Evolutionary conservation across 2,113 vertebrate species (phyloP), one percentile per base, ranked within the genome.

Genomic region (Mugil cephalus): DNA sequence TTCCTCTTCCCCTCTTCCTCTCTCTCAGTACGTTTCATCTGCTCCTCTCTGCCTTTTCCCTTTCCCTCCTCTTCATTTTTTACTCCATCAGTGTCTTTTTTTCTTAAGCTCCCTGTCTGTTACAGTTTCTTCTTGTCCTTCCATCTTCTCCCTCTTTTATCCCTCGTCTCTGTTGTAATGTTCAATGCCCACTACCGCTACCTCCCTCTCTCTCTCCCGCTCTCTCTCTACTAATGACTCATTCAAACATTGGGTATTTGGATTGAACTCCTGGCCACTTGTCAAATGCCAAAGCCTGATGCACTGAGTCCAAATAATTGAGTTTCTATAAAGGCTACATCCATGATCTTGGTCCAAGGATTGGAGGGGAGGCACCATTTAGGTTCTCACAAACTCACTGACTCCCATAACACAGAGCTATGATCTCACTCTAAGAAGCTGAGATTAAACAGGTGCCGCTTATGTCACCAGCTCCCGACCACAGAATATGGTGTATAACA

Each of bases 291-390:
- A 68, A 67, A 75, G 70, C 67, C 67, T 88, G 87, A 82, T 83
- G 72, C 82, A 69, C 36, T 79, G 70, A 88, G 78, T 67, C 78
- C 76, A 70, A 84, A 87, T 86, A 83, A 87, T 78, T 59, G 55
- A 79, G 75, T 73, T 75, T 50, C 62, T 65, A 55, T 82, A 67
- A 88, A 88, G 79, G 55, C 64, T 72, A 67, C 13, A n/a, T 77
- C 59, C 14, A 43, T 80, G 73, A 80, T 59, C 42, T 74, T 52
- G 69, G 47, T 77, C 51, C 73, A 15, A 67, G 46, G 56, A 60
- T 71, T 60, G 69, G 77, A 62, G 36, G 58, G 38, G 46, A 69
- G 47, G 64, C 69, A 53, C 19, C 67, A 52, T 62, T 66, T 18
- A 77, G 69, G 35, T 71, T 61, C 52, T 58, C 62, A 73, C 64